These are phyloP conservation scores for Volucella inanis DNA, from an alignment of 2,888 invertebrate genomes.

Conservation along the genomic window DNA sequence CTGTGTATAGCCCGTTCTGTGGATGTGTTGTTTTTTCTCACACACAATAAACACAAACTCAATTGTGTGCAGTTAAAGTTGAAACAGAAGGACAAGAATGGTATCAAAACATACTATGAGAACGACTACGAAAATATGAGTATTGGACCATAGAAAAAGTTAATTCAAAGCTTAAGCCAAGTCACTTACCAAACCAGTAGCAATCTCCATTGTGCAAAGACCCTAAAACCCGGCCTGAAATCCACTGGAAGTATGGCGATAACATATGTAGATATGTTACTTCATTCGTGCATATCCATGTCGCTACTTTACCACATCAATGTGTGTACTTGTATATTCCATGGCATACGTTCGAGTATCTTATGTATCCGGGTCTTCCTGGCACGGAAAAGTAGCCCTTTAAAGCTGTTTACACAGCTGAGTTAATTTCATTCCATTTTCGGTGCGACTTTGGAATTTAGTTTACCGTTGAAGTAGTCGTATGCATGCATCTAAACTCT, in stretches of 20 bases:
- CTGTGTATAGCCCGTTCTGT: not conserved
- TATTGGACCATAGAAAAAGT: slow-evolving; percentile 11
- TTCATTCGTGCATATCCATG: slow-evolving; percentile 50
- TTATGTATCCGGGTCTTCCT: not conserved
- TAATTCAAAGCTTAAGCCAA: slow-evolving; percentile 52
- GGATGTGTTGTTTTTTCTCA: slow-evolving; percentile 39
- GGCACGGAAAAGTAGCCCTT: slow-evolving; percentile 66
- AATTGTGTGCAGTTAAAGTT: not conserved
- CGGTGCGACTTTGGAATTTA: slow-evolving; percentile 28
- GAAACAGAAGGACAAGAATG: not conserved
- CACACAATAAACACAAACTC: not conserved
- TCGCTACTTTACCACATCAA: not conserved
- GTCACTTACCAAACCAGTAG: slow-evolving; percentile 41
- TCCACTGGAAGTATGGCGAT: slow-evolving; percentile 52
- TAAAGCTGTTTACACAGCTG: slow-evolving; percentile 74
- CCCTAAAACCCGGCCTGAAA: slow-evolving; percentile 41
- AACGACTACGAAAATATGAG: too few relatives aligned
- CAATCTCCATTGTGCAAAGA: slow-evolving; percentile 55
- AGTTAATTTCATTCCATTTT: slow-evolving; percentile 71
- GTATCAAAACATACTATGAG: too few relatives aligned
- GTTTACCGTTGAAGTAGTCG: slow-evolving; percentile 21
- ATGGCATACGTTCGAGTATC: too few relatives aligned
- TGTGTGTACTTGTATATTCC: not conserved
- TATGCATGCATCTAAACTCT: not conserved
- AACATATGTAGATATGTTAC: slow-evolving; percentile 73